Evolutionary conservation across 1,140 invertebrate species (phyloP).

Genomic region (Apocrypta bakeri): DNA sequence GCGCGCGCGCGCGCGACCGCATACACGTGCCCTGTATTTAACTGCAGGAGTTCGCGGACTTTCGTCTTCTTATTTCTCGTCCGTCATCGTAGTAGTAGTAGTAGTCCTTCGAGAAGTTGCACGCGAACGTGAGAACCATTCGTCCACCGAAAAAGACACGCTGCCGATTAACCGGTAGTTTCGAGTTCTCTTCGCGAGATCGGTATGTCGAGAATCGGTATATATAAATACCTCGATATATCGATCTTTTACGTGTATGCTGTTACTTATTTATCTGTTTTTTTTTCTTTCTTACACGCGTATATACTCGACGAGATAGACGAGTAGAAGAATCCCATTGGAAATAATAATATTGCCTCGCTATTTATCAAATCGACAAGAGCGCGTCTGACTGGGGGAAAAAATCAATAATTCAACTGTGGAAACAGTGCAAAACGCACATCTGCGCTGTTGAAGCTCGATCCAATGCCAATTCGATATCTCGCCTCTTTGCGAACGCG

Average conservation of each 20-base stretch:
- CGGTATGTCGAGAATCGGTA: conserved; percentile 5
- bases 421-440: too few species aligned
- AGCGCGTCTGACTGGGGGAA: too few species aligned
- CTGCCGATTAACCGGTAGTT: conserved; percentile 21
- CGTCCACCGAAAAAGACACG: conserved; percentile 19
- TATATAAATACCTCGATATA: too few species aligned
- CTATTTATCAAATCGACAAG: too few species aligned
- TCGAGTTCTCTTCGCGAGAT: conserved; percentile 44
- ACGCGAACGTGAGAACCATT: conserved; percentile 62
- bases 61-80: conserved; percentile 29
- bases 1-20: conserved; percentile 40
- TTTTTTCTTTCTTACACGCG: too few species aligned
- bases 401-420: too few species aligned
- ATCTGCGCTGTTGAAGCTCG: not conserved
- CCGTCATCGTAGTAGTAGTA: not conserved
- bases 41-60: conserved; percentile 34
- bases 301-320: too few species aligned
- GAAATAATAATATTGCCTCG: too few species aligned
- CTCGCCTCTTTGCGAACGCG: conserved; percentile 7
- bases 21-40: conserved; percentile 63
- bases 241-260: not conserved
- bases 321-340: too few species aligned
- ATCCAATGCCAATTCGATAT: conserved; percentile 46
- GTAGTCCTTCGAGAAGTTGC: conserved; percentile 25
- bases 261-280: too few species aligned